Conservation (phyloP, 2,113 vertebrate genomes). For the Tenrec ecaudatus region DNA sequence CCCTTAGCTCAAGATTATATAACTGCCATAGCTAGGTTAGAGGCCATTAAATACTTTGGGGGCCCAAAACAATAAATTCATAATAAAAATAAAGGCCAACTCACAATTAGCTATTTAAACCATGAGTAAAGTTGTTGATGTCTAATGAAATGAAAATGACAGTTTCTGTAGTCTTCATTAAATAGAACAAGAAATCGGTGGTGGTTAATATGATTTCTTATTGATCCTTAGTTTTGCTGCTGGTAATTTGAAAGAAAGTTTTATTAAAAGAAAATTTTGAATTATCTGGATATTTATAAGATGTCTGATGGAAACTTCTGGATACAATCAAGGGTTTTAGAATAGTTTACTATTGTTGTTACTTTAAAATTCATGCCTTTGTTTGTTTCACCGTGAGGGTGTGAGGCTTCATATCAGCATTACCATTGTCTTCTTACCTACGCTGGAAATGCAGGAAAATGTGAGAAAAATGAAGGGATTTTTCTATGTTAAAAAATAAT, state of each 20-base stretch:
- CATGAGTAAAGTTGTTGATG: background rate
- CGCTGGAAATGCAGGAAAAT: background rate
- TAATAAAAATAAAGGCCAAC: background rate
- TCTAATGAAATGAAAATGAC: background rate
- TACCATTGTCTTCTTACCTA: background rate
- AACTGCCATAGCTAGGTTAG: background rate
- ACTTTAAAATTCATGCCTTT: background rate
- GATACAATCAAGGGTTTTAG: background rate
- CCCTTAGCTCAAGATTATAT: no score
- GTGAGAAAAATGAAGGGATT: background rate
- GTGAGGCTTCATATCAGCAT: background rate
- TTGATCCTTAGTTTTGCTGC: background rate
- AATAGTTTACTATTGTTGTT: background rate
- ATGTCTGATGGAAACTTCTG: background rate
- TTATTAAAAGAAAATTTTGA: background rate
- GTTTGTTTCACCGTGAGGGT: background rate
- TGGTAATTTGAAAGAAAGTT: slow-evolving; percentile 22
- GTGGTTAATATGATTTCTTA: background rate
- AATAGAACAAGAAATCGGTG: slow-evolving; percentile 2
- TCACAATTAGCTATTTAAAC: background rate
- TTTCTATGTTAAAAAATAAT: background rate
- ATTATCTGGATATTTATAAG: slow-evolving; percentile 14
- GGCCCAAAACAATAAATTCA: background rate
- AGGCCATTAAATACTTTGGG: background rate
- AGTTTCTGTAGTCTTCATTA: background rate